Conservation (phyloP, 1,140 invertebrate species). For the Tetramorium simillimum region DNA sequence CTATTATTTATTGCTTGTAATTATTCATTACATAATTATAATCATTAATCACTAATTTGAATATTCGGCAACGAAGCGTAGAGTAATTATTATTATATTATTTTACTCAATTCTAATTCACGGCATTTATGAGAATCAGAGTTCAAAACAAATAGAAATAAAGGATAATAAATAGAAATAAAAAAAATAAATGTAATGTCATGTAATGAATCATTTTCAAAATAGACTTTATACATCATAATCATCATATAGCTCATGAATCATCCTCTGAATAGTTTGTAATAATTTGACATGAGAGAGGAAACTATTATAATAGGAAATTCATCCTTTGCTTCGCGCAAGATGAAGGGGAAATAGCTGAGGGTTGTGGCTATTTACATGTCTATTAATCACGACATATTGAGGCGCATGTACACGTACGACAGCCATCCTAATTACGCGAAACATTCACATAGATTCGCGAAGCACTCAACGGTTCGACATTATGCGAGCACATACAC, state of each 20-base stretch:
- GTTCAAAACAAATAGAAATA: background rate
- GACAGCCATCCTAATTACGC: slow-evolving; percentile 43
- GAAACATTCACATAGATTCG: slow-evolving; percentile 43
- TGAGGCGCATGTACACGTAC: background rate
- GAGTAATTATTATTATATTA: background rate
- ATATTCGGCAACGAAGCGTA: background rate
- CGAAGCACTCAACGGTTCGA: slow-evolving; percentile 12
- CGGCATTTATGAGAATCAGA: background rate
- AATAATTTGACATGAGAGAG: background rate
- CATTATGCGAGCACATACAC: background rate
- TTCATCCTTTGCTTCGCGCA: background rate
- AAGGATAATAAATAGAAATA: background rate
- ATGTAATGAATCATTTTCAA: background rate
- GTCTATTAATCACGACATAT: slow-evolving; percentile 52
- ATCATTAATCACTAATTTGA: background rate
- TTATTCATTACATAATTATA: background rate
- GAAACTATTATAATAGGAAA: background rate
- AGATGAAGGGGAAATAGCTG: background rate
- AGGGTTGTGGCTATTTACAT: slow-evolving; percentile 39
- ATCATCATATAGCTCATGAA: background rate
- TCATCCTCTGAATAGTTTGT: background rate
- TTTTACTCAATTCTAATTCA: background rate
- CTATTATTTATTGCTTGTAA: background rate
- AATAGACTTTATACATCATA: background rate
- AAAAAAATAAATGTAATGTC: background rate